Conservation (phyloP, 2,888 invertebrate genomes). For the Nomada fabriciana region DNA sequence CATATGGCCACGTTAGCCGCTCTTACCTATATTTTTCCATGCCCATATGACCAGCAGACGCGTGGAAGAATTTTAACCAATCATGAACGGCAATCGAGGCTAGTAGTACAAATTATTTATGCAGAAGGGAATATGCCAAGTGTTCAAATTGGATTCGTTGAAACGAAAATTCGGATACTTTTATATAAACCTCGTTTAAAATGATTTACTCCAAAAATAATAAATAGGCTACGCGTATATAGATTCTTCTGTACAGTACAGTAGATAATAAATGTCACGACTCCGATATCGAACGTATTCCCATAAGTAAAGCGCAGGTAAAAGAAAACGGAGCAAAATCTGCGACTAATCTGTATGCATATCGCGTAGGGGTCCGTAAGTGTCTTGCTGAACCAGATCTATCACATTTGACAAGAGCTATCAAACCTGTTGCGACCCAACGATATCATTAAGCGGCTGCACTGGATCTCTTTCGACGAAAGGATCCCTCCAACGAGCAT, state of each 20-base stretch:
- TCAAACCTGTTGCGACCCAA: constrained; percentile 56
- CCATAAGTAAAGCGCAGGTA: neutral
- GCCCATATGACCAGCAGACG: constrained; percentile 68
- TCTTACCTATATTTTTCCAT: constrained; percentile 71
- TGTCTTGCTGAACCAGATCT: constrained; percentile 45
- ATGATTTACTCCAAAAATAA: neutral
- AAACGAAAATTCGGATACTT: no score
- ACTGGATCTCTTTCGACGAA: constrained; percentile 56
- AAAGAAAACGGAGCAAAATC: neutral
- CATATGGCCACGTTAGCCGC: constrained; percentile 78
- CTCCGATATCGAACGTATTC: neutral
- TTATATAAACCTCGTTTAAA: neutral
- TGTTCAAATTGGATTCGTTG: no score
- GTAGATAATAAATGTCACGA: neutral
- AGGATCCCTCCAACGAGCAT: constrained; percentile 43
- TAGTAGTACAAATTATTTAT: neutral
- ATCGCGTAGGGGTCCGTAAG: constrained; percentile 24
- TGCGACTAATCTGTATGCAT: constrained; percentile 33
- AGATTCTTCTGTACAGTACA: neutral
- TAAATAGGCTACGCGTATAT: neutral
- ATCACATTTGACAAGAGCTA: constrained; percentile 60
- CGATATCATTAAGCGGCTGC: constrained; percentile 60
- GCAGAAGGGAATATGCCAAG: no score
- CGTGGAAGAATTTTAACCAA: constrained; percentile 12
- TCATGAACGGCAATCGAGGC: constrained; percentile 2